Percentiles rank a stretch among this genome's conserved stretches.
phyloP scores from a whole-genome alignment of 2,888 invertebrate species.

The Neocrepidodera transversa region DNA sequence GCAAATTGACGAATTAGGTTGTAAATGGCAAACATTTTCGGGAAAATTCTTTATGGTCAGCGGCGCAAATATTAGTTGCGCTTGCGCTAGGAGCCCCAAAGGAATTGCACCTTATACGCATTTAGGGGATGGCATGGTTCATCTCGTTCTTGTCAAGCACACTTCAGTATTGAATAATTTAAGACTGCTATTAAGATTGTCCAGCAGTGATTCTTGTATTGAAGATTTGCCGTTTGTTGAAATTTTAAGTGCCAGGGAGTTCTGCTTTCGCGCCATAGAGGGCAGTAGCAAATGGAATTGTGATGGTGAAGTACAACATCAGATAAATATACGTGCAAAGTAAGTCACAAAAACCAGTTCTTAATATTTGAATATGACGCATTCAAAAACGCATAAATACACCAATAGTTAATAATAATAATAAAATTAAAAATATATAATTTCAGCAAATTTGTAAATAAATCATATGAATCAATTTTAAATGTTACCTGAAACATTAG shows the following conservation, averaged over 20 bases:
- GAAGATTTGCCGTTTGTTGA: conserved; percentile 79
- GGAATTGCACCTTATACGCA: conserved; percentile 82
- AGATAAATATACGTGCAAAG: conserved; percentile 71
- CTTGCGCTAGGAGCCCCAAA: conserved; percentile 75
- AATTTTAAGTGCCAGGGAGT: conserved; percentile 75
- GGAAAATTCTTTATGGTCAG: conserved; percentile 81
- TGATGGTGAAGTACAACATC: conserved; percentile 77
- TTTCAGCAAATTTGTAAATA: no score
- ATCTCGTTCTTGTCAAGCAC: conserved; percentile 76
- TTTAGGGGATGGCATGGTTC: conserved; percentile 80
- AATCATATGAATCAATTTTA: no score
- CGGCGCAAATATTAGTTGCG: conserved; percentile 78
- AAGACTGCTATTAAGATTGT: conserved; percentile 70
- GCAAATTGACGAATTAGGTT: conserved; percentile 42
- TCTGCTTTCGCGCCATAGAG: conserved; percentile 68
- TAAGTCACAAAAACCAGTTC: no score
- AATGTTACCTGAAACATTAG: no score
- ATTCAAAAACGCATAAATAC: no score
- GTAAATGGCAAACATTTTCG: conserved; percentile 67
- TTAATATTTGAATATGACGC: no score
- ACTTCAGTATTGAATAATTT: conserved; percentile 76
- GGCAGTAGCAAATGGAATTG: conserved; percentile 78
- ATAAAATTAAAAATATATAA: no score
- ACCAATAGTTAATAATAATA: no score
- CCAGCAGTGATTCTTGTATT: conserved; percentile 69